Evolutionary conservation across 2,797 vertebrate species (phyloP).

Genomic region (Molothrus aeneus): DNA sequence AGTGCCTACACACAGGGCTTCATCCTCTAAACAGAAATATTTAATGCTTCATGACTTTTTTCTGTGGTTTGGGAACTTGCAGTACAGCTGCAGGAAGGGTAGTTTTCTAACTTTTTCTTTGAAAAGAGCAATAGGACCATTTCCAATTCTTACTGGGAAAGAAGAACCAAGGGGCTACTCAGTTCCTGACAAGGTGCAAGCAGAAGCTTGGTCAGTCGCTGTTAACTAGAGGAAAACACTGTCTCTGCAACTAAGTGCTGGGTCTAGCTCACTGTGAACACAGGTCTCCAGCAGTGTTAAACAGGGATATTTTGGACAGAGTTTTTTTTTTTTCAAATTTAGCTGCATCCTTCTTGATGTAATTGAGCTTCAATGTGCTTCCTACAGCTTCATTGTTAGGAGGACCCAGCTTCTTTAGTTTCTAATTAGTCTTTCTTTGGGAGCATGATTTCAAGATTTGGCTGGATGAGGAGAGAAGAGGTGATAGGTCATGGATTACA

Average conservation of each 20-base stretch:
- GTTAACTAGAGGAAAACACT: neutral
- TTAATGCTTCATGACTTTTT: neutral
- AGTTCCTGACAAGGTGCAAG: neutral
- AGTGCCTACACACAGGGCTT: neutral
- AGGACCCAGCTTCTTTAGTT: neutral
- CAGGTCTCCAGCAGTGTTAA: neutral
- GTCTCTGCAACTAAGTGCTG: neutral
- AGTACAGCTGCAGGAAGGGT: neutral
- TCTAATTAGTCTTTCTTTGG: neutral
- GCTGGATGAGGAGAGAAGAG: neutral
- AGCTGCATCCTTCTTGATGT: neutral
- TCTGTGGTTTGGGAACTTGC: neutral
- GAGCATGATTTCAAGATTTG: neutral
- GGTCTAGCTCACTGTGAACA: neutral
- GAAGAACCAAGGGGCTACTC: neutral
- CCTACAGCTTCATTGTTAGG: neutral
- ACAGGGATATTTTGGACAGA: neutral
- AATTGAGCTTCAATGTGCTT: neutral
- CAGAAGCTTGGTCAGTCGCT: neutral
- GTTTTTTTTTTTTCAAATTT: neutral
- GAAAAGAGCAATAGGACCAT: neutral
- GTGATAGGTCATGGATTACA: neutral
- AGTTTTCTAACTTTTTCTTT: neutral
- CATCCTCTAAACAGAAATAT: neutral
- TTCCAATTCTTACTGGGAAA: neutral